A percentile compares a stretch with the other conserved stretches of the same genome.
phyloP scores from a whole-genome alignment of 2,888 invertebrate species.

The Euzetes globulus region DNA sequence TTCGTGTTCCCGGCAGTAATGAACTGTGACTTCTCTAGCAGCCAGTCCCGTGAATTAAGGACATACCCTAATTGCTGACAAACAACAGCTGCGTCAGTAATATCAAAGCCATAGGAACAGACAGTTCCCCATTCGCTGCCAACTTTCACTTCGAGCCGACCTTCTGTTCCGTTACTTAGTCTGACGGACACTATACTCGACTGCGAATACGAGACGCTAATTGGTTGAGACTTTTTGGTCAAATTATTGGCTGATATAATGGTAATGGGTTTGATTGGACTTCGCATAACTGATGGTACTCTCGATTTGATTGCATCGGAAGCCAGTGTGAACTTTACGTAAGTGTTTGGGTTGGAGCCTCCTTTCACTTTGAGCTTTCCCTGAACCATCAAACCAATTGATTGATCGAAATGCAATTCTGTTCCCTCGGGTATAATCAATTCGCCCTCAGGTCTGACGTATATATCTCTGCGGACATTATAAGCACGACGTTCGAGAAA shows the following conservation, averaged over 20 bases:
- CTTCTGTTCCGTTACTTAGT: conserved; percentile 77
- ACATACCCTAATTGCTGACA: conserved; percentile 91
- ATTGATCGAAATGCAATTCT: conserved; percentile 66
- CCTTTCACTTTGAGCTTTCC: conserved; percentile 64
- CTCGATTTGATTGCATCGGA: conserved; percentile 11
- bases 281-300: neutral
- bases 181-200: conserved; percentile 55
- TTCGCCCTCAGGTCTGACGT: conserved; percentile 83
- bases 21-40: conserved; percentile 69
- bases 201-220: conserved; percentile 2
- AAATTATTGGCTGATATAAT: neutral
- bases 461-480: conserved; percentile 85
- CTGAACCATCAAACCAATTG: conserved; percentile 93
- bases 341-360: conserved; percentile 35
- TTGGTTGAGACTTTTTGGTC: neutral
- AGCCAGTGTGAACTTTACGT: conserved; percentile 40
- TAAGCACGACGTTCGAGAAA: conserved; percentile 64
- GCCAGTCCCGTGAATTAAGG: conserved; percentile 86
- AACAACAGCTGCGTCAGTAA: conserved; percentile 79
- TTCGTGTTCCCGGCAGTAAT: conserved; percentile 68
- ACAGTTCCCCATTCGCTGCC: conserved; percentile 92
- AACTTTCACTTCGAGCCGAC: conserved; percentile 67
- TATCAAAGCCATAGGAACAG: conserved; percentile 92
- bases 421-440: conserved; percentile 81
- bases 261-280: conserved; percentile 20